These are phyloP conservation scores for Crotalus viridis DNA, from an alignment of 2,113 vertebrate species.

Conservation along the genomic window DNA sequence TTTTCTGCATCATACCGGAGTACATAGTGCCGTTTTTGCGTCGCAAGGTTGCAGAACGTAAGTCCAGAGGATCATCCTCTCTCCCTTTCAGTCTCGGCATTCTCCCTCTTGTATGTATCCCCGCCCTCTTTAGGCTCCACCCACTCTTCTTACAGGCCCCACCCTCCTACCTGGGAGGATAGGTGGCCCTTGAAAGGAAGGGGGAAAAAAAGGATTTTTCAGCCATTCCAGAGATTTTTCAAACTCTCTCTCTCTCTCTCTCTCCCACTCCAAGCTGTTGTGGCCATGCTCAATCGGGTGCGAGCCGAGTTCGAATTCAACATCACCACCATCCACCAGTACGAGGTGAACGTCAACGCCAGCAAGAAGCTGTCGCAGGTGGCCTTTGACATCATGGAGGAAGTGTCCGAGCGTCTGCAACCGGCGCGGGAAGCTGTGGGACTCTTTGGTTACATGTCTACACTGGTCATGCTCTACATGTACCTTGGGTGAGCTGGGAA, in stretches of 20 bases:
- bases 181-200: neutral
- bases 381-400: conserved; percentile 74
- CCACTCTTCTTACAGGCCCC: neutral
- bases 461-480: conserved; percentile 68
- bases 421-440: conserved; percentile 39
- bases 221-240: rapidly evolving
- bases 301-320: conserved; percentile 87
- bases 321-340: conserved; percentile 68
- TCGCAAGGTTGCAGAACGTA: conserved; percentile 66
- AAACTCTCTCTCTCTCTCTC: neutral
- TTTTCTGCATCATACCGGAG: conserved; percentile 82
- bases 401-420: conserved; percentile 59
- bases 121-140: no score
- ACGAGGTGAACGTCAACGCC: conserved; percentile 69
- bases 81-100: neutral
- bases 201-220: neutral
- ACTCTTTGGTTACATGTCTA: conserved; percentile 65
- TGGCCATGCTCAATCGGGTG: conserved; percentile 60
- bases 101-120: neutral
- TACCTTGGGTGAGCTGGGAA: conserved; percentile 75
- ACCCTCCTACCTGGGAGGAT: neutral
- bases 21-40: conserved; percentile 75
- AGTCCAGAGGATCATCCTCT: conserved; percentile 56
- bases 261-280: conserved; percentile 64
- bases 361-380: conserved; percentile 78